Conservation (phyloP, 2,888 invertebrate genomes). For the Calephelis perditalis region DNA sequence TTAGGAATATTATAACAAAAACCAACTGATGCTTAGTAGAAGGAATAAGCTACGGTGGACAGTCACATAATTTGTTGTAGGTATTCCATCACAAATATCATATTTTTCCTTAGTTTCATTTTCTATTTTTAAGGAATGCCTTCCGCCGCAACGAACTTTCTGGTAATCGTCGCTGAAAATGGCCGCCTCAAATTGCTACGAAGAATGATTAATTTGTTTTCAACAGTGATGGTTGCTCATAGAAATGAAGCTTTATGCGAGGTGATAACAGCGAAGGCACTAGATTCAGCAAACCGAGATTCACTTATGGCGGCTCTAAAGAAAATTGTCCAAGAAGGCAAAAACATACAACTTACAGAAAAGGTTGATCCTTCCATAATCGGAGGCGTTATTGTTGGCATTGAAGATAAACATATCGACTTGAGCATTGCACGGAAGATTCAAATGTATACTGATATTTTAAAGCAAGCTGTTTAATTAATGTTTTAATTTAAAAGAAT, state of each 20-base stretch:
- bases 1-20: too few species aligned
- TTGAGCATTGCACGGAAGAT: constrained; percentile 56
- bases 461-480: constrained; percentile 43
- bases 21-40: too few species aligned
- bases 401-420: constrained; percentile 63
- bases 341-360: constrained; percentile 54
- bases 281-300: constrained; percentile 40
- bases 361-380: constrained; percentile 52
- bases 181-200: constrained; percentile 51
- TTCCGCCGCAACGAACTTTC: constrained; percentile 46
- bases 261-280: constrained; percentile 58
- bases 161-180: constrained; percentile 57
- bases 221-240: constrained; percentile 58
- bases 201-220: constrained; percentile 52
- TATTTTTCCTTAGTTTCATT: background rate
- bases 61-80: too few species aligned
- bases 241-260: constrained; percentile 60
- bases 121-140: constrained; percentile 46
- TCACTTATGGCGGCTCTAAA: constrained; percentile 46
- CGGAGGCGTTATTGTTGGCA: constrained; percentile 59
- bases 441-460: constrained; percentile 52
- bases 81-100: too few species aligned
- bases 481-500: constrained; percentile 4
- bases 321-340: constrained; percentile 48
- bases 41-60: too few species aligned